Conservation (phyloP, 2,113 vertebrate genomes). For the Atrichornis clamosus region DNA sequence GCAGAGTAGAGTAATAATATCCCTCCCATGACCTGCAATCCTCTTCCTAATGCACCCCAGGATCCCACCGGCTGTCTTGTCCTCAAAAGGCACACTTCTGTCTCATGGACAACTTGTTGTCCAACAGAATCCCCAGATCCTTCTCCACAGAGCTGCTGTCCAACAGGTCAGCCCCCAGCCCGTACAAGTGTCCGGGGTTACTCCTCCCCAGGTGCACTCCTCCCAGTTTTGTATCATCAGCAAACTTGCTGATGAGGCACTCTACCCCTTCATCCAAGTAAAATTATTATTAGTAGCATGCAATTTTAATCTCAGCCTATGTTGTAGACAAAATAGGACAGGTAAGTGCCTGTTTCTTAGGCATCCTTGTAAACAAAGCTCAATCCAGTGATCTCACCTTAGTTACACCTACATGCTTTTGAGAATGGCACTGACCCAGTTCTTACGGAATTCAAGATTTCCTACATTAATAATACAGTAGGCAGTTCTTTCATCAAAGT, state of each 20-base stretch:
- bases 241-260: background rate
- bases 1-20: background rate
- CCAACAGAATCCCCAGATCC: background rate
- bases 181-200: background rate
- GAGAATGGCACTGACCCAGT: background rate
- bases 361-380: background rate
- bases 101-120: background rate
- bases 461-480: background rate
- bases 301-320: background rate
- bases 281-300: background rate
- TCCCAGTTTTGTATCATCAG: background rate
- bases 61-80: background rate
- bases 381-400: background rate
- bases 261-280: background rate
- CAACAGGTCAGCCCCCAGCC: background rate
- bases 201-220: background rate
- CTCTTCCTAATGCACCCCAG: background rate
- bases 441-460: background rate
- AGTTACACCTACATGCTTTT: background rate
- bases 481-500: background rate
- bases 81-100: background rate
- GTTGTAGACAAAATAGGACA: background rate
- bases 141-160: background rate
- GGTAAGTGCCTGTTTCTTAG: background rate
- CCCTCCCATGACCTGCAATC: background rate